Percentiles rank a stretch among this genome's conserved stretches.
phyloP scores from a whole-genome alignment of 2,113 vertebrate genomes.

The Melierax canorus region DNA sequence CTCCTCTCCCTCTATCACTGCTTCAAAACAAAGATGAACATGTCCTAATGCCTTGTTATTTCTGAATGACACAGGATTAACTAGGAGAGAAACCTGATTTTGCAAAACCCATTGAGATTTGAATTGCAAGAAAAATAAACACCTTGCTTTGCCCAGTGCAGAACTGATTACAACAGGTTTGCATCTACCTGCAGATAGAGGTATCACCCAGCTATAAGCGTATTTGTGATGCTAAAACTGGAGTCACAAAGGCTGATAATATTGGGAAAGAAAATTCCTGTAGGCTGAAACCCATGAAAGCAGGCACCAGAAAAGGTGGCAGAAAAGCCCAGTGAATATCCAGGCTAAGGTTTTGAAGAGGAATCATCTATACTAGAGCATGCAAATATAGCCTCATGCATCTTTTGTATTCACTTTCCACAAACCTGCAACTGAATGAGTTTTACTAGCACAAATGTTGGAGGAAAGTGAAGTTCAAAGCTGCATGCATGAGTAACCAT shows the following conservation, averaged over 20 bases:
- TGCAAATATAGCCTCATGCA: not conserved
- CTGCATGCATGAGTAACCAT: constrained; percentile 56
- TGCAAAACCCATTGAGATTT: not conserved
- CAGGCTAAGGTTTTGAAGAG: not conserved
- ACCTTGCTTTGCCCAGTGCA: not conserved
- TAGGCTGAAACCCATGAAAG: not conserved
- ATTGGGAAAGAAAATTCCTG: not conserved
- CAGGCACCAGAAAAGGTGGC: not conserved
- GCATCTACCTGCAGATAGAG: not conserved
- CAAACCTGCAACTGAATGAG: constrained; percentile 34
- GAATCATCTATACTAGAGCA: not conserved
- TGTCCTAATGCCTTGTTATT: not conserved
- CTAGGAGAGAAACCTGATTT: not conserved
- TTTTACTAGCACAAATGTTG: constrained; percentile 46
- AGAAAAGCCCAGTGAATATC: not conserved
- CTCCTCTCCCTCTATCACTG: not conserved
- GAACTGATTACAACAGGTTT: not conserved
- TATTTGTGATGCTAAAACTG: not conserved
- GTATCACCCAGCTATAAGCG: not conserved
- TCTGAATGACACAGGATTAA: not conserved
- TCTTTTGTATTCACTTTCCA: constrained; percentile 39
- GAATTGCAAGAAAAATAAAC: not conserved
- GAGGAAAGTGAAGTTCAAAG: constrained; percentile 66
- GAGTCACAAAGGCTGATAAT: not conserved
- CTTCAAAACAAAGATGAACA: not conserved